Evolutionary conservation across 2,113 vertebrate species (phyloP), one percentile per base, ranked within the genome.

Genomic region (Mastomys coucha): DNA sequence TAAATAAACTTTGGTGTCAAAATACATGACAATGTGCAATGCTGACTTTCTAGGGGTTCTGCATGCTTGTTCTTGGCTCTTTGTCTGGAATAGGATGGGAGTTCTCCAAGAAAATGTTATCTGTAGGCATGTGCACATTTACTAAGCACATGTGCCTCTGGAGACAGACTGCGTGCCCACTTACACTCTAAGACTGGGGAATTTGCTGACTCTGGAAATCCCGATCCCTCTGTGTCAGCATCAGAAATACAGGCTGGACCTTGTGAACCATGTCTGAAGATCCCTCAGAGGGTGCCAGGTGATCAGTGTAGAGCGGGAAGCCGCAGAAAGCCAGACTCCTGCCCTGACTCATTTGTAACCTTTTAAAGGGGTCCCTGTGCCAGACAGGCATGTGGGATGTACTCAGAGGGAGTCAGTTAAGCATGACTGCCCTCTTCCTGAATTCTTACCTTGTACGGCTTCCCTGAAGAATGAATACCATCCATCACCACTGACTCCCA

Each of bases 391-490:
- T 49, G 49, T 53, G 76, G 24, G 22, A 20, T 16, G 12, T 76
- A 9, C 72, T 49, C 39, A 14, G 39, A 72, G 20, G 49, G 9
- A 60, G 36, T 63, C 82, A 11, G 28, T 22, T 65, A 81, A 16
- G 14, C 67, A 16, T 33, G 31, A 13, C 31, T 33, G 45, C 45
- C 33, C 33, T 7, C 56, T 45, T 87, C 42, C 28, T 33, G 75
- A 33, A 22, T 7, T 51, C 70, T 85, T 89, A 89, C 95, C 85
- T 94, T 89, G 95, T 36, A 42, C 1, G n/a, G 93, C 95, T 84
- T 89, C 89, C 58, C 75, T 91, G 76, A 96, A 67, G 85, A 94
- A 94, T 1, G 89, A 89, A 70, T 14, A 88, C 93, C 70, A 96
- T 70, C 78, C 1, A 42, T 89, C 60, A 5, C 93, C 60, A 14